Conservation (phyloP, 1,140 invertebrate species). For the Monomorium pharaonis region DNA sequence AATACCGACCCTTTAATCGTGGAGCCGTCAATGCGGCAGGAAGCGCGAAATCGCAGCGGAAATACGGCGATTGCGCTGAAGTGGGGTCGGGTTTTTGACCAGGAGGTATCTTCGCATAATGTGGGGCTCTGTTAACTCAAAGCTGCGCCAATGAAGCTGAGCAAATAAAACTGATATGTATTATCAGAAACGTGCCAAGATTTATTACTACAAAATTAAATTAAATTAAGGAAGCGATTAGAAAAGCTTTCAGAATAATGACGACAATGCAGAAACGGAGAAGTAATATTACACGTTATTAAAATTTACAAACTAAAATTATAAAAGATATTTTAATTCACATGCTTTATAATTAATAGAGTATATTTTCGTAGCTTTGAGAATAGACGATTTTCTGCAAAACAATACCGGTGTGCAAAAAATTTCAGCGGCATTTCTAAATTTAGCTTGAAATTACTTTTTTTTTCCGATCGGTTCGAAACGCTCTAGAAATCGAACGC, state of each 20-base stretch:
- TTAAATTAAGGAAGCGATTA: conserved; percentile 8
- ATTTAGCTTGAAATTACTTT: neutral
- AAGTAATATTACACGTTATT: neutral
- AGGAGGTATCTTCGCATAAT: conserved; percentile 23
- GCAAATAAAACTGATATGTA: neutral
- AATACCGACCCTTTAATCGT: conserved; percentile 32
- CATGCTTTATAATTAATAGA: neutral
- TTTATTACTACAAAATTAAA: neutral
- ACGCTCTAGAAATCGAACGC: conserved; percentile 37
- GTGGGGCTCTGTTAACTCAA: neutral
- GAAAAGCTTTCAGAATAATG: neutral
- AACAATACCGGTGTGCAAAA: neutral
- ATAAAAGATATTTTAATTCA: neutral
- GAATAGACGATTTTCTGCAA: neutral
- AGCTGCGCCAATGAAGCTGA: conserved; percentile 27
- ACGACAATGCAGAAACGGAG: neutral
- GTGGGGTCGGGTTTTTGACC: conserved; percentile 24
- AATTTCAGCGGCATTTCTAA: neutral
- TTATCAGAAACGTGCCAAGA: neutral
- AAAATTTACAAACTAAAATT: neutral
- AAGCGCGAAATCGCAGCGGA: conserved; percentile 61
- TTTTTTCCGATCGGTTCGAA: neutral
- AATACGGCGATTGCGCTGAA: conserved; percentile 58
- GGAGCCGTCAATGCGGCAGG: conserved; percentile 50
- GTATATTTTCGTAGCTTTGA: neutral